Evolutionary conservation across 1,140 invertebrate species (phyloP), one percentile per base, ranked within the genome.

Genomic region (Micrasema minimum): DNA sequence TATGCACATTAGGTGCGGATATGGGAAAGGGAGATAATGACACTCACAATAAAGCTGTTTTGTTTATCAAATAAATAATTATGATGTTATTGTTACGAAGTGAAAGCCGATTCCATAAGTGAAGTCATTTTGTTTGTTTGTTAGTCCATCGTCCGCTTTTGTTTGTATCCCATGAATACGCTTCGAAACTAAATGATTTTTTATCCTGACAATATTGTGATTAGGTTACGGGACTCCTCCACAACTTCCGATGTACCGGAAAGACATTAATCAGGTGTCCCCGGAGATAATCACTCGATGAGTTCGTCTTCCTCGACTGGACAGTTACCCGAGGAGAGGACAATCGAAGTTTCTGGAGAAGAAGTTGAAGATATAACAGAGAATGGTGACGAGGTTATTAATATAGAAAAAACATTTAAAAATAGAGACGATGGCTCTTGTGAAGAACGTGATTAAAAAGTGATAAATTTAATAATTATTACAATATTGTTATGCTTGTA

Each of bases 401-500:
- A 69, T 38, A 62, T 61, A n/a, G 57, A 61, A 61, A 50, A 69
- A 14, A 61, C 67, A 62, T 48, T 61, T 10, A 37, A n/a, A 23
- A 50, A 16, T 38, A 50, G 55, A 41, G 57, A 69, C 26, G 57
- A 50, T n/a, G 14, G 62, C 22, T 69, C 67, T 61, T 62, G 67
- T 69, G 67, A 62, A 10, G 37, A 38, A 66, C 31, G 64, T 66
- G 64, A 66, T 66, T 66, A 35, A 51, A 66, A 66, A 50, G 48
- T 66, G 64, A 66, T 66, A 53, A 26, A 20, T 37, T 31, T n/a
- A 31, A 18, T 14, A 46, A 35, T n/a, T n/a, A 38, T 66, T 14
- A 7, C 26, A 53, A 37, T 46, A n/a, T 23, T 51, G 64, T 53
- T 66, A 37, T 38, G 23, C 22, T 64, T 26, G 37, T 38, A 38